phyloP scores from a whole-genome alignment of 1,140 invertebrate species.

The Idris sp. region DNA sequence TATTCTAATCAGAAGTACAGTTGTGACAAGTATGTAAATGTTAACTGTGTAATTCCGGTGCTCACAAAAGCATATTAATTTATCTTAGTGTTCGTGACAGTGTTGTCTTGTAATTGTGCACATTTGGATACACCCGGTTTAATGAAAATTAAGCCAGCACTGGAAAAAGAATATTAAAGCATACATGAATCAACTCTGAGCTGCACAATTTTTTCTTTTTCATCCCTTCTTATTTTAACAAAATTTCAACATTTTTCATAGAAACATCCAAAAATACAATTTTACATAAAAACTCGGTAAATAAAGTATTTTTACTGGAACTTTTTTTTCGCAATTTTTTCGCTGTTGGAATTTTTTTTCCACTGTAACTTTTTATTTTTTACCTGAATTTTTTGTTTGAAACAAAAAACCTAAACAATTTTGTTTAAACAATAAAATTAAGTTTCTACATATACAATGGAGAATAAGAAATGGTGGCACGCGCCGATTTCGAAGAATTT shows the following conservation, averaged over 20 bases:
- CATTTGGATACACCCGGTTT: slow-evolving; percentile 53
- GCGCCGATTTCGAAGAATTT: slow-evolving; percentile 25
- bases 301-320: too few species aligned
- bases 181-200: slow-evolving; percentile 44
- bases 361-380: too few species aligned
- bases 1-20: slow-evolving; percentile 55
- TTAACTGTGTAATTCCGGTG: slow-evolving; percentile 54
- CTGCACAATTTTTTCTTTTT: background rate
- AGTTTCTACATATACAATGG: too few species aligned
- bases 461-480: background rate
- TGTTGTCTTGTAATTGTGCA: slow-evolving; percentile 57
- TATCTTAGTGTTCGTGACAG: slow-evolving; percentile 55
- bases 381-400: too few species aligned
- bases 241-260: too few species aligned
- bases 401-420: too few species aligned
- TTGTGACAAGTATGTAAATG: slow-evolving; percentile 48
- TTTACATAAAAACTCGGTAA: too few species aligned
- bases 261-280: too few species aligned
- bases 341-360: too few species aligned
- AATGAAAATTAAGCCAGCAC: slow-evolving; percentile 44
- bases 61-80: slow-evolving; percentile 56
- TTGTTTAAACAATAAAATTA: too few species aligned
- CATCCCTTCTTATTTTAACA: slow-evolving; percentile 16
- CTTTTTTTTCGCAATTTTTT: too few species aligned
- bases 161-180: slow-evolving; percentile 47